These are phyloP conservation scores for Melanophora roralis DNA, from an alignment of 2,888 invertebrate species.

Conservation along the genomic window DNA sequence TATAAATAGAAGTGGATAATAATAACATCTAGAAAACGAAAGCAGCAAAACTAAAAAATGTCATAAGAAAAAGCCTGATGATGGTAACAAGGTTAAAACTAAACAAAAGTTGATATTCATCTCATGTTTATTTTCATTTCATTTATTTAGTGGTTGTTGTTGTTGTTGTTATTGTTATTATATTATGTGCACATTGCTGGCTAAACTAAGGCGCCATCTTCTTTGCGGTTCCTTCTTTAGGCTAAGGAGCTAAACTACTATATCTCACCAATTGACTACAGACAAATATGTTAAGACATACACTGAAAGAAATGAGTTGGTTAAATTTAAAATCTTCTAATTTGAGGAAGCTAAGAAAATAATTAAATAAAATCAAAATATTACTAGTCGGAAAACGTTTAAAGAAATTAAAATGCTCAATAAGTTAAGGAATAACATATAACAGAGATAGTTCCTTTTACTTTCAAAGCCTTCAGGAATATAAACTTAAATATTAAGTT, in stretches of 20 bases:
- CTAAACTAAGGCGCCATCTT: slow-evolving; percentile 56
- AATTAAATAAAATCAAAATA: too few relatives aligned
- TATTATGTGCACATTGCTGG: slow-evolving; percentile 44
- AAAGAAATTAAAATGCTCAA: too few relatives aligned
- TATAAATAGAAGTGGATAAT: neutral
- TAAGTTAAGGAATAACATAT: too few relatives aligned
- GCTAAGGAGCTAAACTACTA: slow-evolving; percentile 44
- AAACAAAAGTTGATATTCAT: slow-evolving; percentile 48
- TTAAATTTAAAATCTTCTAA: too few relatives aligned
- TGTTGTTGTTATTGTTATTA: neutral
- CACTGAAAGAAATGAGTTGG: slow-evolving; percentile 17
- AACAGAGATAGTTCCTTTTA: too few relatives aligned
- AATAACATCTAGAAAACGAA: slow-evolving; percentile 10
- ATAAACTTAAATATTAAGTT: too few relatives aligned
- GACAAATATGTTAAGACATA: neutral
- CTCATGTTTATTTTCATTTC: slow-evolving; percentile 24
- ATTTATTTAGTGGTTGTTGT: neutral
- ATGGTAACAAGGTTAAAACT: slow-evolving; percentile 28
- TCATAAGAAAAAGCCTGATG: too few relatives aligned
- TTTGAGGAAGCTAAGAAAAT: too few relatives aligned
- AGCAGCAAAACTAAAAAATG: too few relatives aligned
- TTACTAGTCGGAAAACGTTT: too few relatives aligned
- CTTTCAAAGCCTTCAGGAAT: too few relatives aligned
- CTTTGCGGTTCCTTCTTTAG: slow-evolving; percentile 42
- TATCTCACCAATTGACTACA: slow-evolving; percentile 13